Percentiles rank a stretch among this genome's conserved stretches.
Conservation (phyloP, 2,113 vertebrate species). For the Clarias batrachus region DNA sequence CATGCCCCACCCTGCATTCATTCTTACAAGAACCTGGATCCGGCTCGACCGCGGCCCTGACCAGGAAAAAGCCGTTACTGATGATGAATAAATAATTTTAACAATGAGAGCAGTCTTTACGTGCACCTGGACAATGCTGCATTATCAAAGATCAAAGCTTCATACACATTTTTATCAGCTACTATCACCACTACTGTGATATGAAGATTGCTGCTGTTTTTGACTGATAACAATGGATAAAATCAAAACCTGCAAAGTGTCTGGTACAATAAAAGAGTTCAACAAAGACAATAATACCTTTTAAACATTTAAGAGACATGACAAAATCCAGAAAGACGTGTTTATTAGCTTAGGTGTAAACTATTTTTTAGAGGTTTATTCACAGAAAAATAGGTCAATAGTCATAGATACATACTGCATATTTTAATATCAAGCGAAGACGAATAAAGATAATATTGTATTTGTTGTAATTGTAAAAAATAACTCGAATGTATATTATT, state of each 20-base stretch:
- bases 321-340: background rate
- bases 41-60: background rate
- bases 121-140: background rate
- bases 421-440: background rate
- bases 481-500: background rate
- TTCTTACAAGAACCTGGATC: background rate
- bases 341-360: constrained; percentile 36
- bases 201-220: constrained; percentile 54
- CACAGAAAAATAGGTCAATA: constrained; percentile 20
- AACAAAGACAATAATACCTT: constrained; percentile 45
- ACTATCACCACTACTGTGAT: constrained; percentile 57
- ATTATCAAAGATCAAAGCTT: constrained; percentile 57
- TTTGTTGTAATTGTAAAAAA: constrained; percentile 8
- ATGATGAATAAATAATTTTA: background rate
- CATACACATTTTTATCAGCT: constrained; percentile 49
- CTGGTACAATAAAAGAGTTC: constrained; percentile 61
- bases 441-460: background rate
- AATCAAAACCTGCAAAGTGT: constrained; percentile 55
- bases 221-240: constrained; percentile 62
- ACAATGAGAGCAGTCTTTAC: background rate
- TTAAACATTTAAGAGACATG: constrained; percentile 26
- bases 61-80: background rate
- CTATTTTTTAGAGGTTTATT: constrained; percentile 18
- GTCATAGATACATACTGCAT: constrained; percentile 4
- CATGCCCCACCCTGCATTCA: background rate